Percentiles rank a stretch among this genome's conserved stretches.
These are phyloP conservation scores for Taenioides sp. DNA, from an alignment of 2,797 vertebrate genomes.

Conservation along the genomic window DNA sequence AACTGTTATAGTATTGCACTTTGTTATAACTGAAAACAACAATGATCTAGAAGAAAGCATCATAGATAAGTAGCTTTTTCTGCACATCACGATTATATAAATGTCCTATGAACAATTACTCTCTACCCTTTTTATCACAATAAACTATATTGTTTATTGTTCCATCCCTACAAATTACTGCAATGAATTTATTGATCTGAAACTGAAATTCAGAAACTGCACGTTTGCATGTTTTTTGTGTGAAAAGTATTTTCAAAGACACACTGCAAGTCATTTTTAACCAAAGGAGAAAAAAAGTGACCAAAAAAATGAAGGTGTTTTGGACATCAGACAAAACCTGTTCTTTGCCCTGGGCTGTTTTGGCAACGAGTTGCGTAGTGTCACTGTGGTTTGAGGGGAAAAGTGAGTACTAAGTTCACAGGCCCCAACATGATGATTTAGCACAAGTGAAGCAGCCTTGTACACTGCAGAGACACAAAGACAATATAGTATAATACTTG, in stretches of 20 bases:
- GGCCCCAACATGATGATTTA: conserved; percentile 21
- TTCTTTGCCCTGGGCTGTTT: conserved; percentile 31
- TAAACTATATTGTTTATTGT: too few species aligned
- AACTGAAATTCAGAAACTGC: neutral
- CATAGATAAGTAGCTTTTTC: too few species aligned
- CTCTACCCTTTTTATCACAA: too few species aligned
- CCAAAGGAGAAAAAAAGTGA: neutral
- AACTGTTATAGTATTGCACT: too few species aligned
- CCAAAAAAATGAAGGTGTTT: conserved; percentile 12
- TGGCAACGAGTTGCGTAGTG: conserved; percentile 29
- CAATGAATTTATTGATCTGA: too few species aligned
- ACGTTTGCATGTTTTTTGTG: neutral
- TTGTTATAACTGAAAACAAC: too few species aligned
- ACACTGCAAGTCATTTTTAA: neutral
- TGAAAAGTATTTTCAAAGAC: neutral
- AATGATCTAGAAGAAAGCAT: too few species aligned
- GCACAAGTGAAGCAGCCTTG: conserved; percentile 52
- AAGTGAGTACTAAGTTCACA: conserved; percentile 36
- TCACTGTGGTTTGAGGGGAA: conserved; percentile 30
- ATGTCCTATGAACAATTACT: too few species aligned
- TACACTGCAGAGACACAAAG: conserved; percentile 3
- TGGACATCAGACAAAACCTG: conserved; percentile 25
- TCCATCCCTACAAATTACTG: too few species aligned
- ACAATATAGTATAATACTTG: conserved; percentile 19
- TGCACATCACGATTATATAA: too few species aligned